Base-by-base conservation (phyloP, 2,888 invertebrate genomes). In the Stegana nigrithorax region DNA sequence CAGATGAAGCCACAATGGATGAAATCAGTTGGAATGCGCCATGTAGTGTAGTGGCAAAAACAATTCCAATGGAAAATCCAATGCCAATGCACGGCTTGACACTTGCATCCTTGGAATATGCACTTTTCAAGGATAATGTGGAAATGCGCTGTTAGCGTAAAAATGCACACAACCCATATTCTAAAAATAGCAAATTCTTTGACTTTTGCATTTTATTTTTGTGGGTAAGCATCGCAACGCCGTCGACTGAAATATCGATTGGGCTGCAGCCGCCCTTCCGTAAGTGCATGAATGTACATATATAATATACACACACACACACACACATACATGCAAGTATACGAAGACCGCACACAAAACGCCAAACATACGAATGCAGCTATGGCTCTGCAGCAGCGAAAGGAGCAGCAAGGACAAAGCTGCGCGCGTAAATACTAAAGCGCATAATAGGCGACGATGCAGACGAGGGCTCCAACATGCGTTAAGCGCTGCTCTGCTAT, bases 81-180 rank as follows among this genome's bases (percentile, higher is more conserved):
- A n/a, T n/a, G n/a, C n/a, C n/a, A n/a, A n/a, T n/a, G n/a, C n/a
- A n/a, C n/a, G n/a, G n/a, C n/a, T n/a, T 39, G 45, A 59, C 32
- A 36, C 14, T 23, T 6, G 67, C 69, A 80, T 79, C 78, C 79
- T 69, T 66, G 77, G 77, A 67, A 73, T 69, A 72, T 77, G 77
- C 77, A 73, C 71, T 69, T 73, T 76, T 76, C 80, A 80, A 80
- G 81, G 80, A 80, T 80, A 78, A 75, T 73, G 69, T 68, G 69
- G 71, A 70, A 65, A 67, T 74, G 39, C 25, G 23, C 12, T 57
- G 29, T 63, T 64, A 55, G 62, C 69, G 36, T 61, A 64, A 23
- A 59, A 65, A 58, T 25, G 42, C 19, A 27, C 51, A 60, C 62
- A 63, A 63, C 68, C 39, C 72, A 70, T 70, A 75, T 78, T 76